These are phyloP conservation scores for Gila robusta DNA, from an alignment of 2,797 vertebrate genomes.

Conservation along the genomic window DNA sequence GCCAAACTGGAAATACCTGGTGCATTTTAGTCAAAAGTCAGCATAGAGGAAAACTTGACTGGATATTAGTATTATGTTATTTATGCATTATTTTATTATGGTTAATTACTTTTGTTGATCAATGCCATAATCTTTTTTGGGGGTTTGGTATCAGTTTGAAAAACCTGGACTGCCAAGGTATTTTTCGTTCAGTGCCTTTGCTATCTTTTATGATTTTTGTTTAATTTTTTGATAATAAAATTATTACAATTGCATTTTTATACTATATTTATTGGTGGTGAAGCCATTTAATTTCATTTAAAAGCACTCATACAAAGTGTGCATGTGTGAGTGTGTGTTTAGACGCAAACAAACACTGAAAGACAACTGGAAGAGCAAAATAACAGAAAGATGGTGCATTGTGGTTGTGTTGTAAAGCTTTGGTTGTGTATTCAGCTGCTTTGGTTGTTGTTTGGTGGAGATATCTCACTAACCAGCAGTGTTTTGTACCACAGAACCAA, in stretches of 20 bases:
- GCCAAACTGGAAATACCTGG: conserved; percentile 97
- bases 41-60: conserved; percentile 97
- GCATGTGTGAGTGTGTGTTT: conserved; percentile 59
- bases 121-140: conserved; percentile 88
- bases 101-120: conserved; percentile 85
- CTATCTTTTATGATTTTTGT: conserved; percentile 73
- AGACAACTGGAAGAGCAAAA: conserved; percentile 49
- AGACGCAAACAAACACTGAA: conserved; percentile 44
- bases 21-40: conserved; percentile 87
- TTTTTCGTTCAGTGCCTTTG: conserved; percentile 90
- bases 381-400: conserved; percentile 42
- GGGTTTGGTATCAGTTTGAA: conserved; percentile 80
- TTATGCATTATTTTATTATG: conserved; percentile 93
- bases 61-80: conserved; percentile 95
- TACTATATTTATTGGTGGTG: conserved; percentile 98
- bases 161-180: conserved; percentile 88
- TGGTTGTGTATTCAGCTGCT: conserved; percentile 49
- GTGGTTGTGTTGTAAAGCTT: conserved; percentile 48
- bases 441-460: conserved; percentile 46
- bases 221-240: conserved; percentile 74
- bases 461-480: conserved; percentile 43
- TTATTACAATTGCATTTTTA: conserved; percentile 79
- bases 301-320: conserved; percentile 69
- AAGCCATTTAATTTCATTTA: conserved; percentile 95
- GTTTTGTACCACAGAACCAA: conserved; percentile 70